phyloP scores from a whole-genome alignment of 2,113 vertebrate species.

The Aramus guarauna region DNA sequence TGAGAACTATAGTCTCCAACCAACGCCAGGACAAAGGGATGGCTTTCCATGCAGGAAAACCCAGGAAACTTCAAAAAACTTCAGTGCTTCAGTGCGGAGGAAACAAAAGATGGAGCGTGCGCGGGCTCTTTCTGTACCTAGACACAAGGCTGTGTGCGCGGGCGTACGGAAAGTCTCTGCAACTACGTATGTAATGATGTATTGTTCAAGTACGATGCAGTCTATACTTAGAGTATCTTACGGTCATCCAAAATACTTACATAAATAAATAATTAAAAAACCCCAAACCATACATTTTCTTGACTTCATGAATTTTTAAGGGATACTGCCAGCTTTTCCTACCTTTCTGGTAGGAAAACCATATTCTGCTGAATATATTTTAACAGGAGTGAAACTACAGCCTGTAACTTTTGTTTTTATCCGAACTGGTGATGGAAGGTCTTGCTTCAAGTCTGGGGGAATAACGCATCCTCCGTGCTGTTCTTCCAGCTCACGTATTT shows the following conservation, averaged over 20 bases:
- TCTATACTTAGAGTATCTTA: background rate
- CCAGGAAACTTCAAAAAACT: accelerated
- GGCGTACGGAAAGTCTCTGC: background rate
- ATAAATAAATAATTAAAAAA: background rate
- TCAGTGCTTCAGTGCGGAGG: background rate
- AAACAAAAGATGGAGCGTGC: background rate
- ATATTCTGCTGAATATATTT: background rate
- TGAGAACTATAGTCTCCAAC: background rate
- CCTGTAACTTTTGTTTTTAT: background rate
- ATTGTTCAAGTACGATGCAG: background rate
- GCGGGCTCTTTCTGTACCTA: background rate
- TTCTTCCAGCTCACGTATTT: background rate
- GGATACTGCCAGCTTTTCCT: background rate
- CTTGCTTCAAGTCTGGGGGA: conserved; percentile 15
- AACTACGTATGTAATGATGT: background rate
- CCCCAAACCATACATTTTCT: background rate
- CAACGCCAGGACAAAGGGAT: background rate
- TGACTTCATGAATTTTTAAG: conserved; percentile 8
- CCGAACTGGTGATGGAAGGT: background rate
- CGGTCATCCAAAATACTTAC: background rate
- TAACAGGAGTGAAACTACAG: background rate
- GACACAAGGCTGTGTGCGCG: background rate
- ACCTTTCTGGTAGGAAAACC: background rate
- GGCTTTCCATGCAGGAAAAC: background rate
- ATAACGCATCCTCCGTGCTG: background rate